Percentiles rank a stretch among this genome's conserved stretches.
Conservation (phyloP, 2,113 vertebrate species). For the Upupa epops region DNA sequence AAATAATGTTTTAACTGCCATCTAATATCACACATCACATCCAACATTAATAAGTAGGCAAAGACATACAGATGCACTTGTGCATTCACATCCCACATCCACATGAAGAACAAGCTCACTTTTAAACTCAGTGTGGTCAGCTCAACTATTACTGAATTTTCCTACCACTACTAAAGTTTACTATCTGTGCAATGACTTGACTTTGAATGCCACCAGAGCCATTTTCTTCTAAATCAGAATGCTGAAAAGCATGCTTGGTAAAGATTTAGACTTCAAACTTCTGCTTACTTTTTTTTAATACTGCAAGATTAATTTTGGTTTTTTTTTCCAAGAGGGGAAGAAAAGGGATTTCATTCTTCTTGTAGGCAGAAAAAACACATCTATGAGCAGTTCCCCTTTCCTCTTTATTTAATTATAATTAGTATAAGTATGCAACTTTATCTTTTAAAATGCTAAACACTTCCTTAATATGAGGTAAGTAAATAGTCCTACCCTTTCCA, state of each 20-base stretch:
- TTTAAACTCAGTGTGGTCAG: background rate
- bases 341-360: background rate
- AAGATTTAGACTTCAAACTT: background rate
- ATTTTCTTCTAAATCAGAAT: background rate
- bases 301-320: background rate
- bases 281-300: background rate
- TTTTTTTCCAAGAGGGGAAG: background rate
- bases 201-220: background rate
- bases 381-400: background rate
- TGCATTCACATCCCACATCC: accelerated
- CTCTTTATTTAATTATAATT: background rate
- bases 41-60: background rate
- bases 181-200: background rate
- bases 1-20: background rate
- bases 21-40: background rate
- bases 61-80: background rate
- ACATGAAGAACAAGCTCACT: background rate
- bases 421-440: background rate
- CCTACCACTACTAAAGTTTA: background rate
- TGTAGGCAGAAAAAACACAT: background rate
- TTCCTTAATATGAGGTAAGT: background rate
- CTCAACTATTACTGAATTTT: background rate
- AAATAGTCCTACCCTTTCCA: background rate
- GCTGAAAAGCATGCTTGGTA: background rate
- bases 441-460: background rate